These are phyloP conservation scores for Acrocephalus scirpaceus DNA, from an alignment of 2,797 vertebrate genomes.

Conservation along the genomic window DNA sequence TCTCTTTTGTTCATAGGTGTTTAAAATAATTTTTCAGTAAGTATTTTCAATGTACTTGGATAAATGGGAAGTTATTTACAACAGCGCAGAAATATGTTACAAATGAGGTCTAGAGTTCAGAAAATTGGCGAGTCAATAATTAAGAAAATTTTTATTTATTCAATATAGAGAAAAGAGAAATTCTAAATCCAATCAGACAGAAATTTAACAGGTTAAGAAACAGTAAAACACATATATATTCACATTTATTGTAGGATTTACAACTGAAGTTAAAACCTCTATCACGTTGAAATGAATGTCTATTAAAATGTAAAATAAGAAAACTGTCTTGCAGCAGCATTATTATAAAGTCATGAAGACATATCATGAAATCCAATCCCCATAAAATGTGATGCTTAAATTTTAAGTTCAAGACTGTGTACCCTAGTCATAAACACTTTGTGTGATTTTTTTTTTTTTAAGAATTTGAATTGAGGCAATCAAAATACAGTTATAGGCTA, in stretches of 20 bases:
- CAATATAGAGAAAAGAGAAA: background rate
- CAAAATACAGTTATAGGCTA: background rate
- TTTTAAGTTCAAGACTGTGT: background rate
- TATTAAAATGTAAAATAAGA: background rate
- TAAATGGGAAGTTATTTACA: background rate
- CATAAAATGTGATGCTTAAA: background rate
- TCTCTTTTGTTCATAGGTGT: background rate
- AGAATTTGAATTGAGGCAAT: background rate
- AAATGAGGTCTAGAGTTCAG: background rate
- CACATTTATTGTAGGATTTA: background rate
- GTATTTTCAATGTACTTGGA: background rate
- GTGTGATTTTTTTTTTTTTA: background rate
- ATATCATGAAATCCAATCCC: background rate
- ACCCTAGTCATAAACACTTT: fast-evolving
- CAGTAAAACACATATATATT: background rate
- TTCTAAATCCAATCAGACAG: background rate
- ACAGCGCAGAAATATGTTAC: background rate
- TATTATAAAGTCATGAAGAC: background rate
- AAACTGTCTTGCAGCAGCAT: fast-evolving
- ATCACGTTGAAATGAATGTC: background rate
- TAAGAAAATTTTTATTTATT: background rate
- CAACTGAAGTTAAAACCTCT: background rate
- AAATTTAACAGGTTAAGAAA: background rate
- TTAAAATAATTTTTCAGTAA: background rate
- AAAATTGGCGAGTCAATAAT: background rate